Evolutionary conservation across 2,797 vertebrate species (phyloP).

Genomic region (Tenualosa thibaudeaui): DNA sequence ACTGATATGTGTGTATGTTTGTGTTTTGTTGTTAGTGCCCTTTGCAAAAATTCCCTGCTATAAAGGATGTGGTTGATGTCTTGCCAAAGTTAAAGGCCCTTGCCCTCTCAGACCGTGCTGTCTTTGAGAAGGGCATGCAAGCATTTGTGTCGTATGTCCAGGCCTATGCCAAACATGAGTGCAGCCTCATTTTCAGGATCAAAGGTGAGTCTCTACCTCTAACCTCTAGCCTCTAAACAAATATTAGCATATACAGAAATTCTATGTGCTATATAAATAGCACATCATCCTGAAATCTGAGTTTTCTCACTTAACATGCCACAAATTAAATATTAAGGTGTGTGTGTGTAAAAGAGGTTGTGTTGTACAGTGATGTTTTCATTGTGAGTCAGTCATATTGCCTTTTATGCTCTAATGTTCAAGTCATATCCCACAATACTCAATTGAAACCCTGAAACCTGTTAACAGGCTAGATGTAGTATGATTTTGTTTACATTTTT

Average conservation of each 20-base stretch:
- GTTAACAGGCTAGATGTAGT: too few species aligned
- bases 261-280: too few species aligned
- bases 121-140: slow-evolving; percentile 89
- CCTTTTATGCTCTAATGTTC: too few species aligned
- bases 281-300: too few species aligned
- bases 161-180: slow-evolving; percentile 94
- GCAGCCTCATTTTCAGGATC: slow-evolving; percentile 90
- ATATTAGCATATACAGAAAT: background rate
- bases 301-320: too few species aligned
- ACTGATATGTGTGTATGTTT: background rate
- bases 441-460: too few species aligned
- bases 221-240: background rate
- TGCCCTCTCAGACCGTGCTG: slow-evolving; percentile 83
- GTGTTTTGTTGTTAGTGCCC: slow-evolving; percentile 79
- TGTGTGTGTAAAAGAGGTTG: too few species aligned
- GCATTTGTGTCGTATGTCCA: slow-evolving; percentile 91
- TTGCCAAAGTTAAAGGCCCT: slow-evolving; percentile 84
- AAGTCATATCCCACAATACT: too few species aligned
- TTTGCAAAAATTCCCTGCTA: slow-evolving; percentile 77
- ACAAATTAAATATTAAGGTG: too few species aligned
- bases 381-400: too few species aligned
- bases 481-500: background rate
- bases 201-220: slow-evolving; percentile 78
- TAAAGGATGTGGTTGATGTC: slow-evolving; percentile 76
- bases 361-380: too few species aligned